A percentile compares a stretch with the other conserved stretches of the same genome.
These are phyloP conservation scores for Panulirus ornatus DNA, from an alignment of 1,140 invertebrate genomes.

Conservation along the genomic window DNA sequence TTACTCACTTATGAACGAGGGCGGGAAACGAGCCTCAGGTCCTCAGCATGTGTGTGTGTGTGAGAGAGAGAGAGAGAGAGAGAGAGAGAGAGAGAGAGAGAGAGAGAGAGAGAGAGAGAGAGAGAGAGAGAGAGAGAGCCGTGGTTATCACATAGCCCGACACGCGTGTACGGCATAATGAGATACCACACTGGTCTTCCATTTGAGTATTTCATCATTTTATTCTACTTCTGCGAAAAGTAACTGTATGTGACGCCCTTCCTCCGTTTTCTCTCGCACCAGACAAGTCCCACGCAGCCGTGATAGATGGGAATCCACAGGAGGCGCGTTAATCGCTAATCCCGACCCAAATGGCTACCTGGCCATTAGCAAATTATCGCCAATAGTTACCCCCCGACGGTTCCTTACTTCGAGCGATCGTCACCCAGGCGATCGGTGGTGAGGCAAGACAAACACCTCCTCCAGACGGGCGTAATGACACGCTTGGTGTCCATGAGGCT, in stretches of 20 bases:
- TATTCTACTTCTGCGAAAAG: too few relatives aligned
- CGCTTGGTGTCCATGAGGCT: neutral
- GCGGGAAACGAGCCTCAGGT: neutral
- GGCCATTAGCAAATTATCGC: slow-evolving; percentile 19
- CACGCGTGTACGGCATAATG: too few relatives aligned
- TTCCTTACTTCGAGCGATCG: neutral
- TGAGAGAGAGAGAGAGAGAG: neutral
- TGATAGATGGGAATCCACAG: slow-evolving; percentile 41
- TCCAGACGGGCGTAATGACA: neutral
- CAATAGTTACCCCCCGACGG: slow-evolving; percentile 19
- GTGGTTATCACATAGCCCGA: too few relatives aligned
- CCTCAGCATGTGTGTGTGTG: neutral
- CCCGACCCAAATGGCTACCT: slow-evolving; percentile 1
- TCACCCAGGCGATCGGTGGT: neutral
- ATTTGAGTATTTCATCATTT: too few relatives aligned
- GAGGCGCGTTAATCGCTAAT: slow-evolving; percentile 35
- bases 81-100: neutral
- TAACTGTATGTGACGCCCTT: too few relatives aligned
- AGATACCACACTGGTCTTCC: too few relatives aligned
- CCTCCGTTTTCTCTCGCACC: slow-evolving; percentile 9
- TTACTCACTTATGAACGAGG: neutral
- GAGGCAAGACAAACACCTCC: neutral
- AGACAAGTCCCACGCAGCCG: neutral
- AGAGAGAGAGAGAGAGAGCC: neutral
- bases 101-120: neutral